Conservation (phyloP, 2,113 vertebrate genomes). For the Aegotheles bennettii region DNA sequence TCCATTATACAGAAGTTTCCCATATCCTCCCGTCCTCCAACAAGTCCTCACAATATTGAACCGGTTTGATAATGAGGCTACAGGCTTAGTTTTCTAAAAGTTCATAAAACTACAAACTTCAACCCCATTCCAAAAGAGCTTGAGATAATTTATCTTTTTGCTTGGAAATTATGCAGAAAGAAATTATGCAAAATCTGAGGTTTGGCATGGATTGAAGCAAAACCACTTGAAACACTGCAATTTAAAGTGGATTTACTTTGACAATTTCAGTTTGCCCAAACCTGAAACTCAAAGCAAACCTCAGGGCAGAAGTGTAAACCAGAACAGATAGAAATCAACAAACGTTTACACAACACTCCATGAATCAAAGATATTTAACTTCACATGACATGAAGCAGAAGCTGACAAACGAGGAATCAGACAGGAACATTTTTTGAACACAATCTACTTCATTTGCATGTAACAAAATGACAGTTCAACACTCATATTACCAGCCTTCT, state of each 20-base stretch:
- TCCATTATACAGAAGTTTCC: neutral
- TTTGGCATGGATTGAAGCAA: neutral
- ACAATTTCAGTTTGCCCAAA: conserved; percentile 24
- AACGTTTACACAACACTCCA: neutral
- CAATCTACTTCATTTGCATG: neutral
- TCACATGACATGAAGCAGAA: neutral
- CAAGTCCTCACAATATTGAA: neutral
- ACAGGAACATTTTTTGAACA: neutral
- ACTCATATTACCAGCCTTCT: neutral
- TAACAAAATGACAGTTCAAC: neutral
- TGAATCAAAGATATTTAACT: neutral
- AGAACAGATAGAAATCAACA: conserved; percentile 34
- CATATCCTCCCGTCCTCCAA: neutral
- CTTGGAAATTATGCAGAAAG: neutral
- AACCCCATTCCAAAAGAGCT: neutral
- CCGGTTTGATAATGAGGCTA: neutral
- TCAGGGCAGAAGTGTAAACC: conserved; percentile 15
- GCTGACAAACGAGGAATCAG: neutral
- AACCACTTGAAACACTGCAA: conserved; percentile 31
- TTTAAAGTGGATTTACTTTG: neutral
- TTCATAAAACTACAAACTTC: neutral
- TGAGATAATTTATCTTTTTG: neutral
- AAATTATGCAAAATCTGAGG: conserved; percentile 41
- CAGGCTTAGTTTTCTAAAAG: neutral
- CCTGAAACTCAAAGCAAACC: conserved; percentile 40